Evolutionary conservation across 1,140 invertebrate genomes (phyloP), one percentile per base, ranked within the genome.

Genomic region (Akabosia matsudoensis): DNA sequence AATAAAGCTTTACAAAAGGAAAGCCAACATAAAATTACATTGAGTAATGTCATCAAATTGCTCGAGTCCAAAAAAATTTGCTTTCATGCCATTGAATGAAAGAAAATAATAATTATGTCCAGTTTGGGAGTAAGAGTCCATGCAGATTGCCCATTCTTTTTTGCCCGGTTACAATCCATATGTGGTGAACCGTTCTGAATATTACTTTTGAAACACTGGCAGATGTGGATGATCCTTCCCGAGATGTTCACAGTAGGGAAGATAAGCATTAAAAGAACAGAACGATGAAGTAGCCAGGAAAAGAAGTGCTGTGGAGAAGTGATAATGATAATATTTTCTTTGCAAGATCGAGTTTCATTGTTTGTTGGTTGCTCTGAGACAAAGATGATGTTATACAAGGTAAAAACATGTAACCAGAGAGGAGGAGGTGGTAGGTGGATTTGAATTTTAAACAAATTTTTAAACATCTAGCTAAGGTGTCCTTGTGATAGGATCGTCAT

Each of bases 31-130:
- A n/a, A n/a, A n/a, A n/a, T n/a, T n/a, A n/a, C n/a, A n/a, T n/a
- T n/a, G n/a, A n/a, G n/a, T n/a, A n/a, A n/a, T n/a, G n/a, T n/a
- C n/a, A n/a, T n/a, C n/a, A n/a, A n/a, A n/a, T n/a, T n/a, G n/a
- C n/a, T n/a, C n/a, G n/a, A n/a, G n/a, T n/a, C n/a, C n/a, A n/a
- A n/a, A n/a, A n/a, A n/a, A n/a, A n/a, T n/a, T n/a, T n/a, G n/a
- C n/a, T n/a, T n/a, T n/a, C n/a, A n/a, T n/a, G n/a, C n/a, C n/a
- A n/a, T n/a, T n/a, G n/a, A n/a, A n/a, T n/a, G n/a, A n/a, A 45
- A 45, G 30, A 22, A 67, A 67, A 67, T 3, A 30, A n/a, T 67
- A 67, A 67, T 67, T 67, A 67, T 67, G 61, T 67, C 61, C 61
- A 67, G 61, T 67, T 67, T 31, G 28, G 61, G 13, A 30, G 22